A percentile compares a stretch with the other conserved stretches of the same genome.
Conservation (phyloP, 1,140 invertebrate genomes). For the Thaumatotibia leucotreta region DNA sequence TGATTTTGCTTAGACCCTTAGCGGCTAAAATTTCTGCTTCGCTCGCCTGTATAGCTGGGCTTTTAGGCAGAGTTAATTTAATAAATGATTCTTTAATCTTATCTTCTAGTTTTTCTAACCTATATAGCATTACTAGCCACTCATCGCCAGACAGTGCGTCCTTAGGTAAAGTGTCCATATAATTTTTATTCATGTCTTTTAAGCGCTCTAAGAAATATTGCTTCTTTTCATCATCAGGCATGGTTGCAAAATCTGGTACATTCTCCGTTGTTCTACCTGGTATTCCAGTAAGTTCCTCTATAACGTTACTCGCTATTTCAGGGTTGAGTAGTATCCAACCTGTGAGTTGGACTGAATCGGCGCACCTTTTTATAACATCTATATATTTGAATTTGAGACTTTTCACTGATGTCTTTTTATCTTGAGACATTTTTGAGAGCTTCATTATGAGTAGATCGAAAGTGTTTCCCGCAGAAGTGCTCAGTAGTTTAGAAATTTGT, state of each 20-base stretch:
- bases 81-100: slow-evolving; percentile 51
- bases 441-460: slow-evolving; percentile 63
- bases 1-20: slow-evolving; percentile 68
- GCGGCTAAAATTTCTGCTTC: slow-evolving; percentile 69
- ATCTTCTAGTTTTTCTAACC: slow-evolving; percentile 58
- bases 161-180: slow-evolving; percentile 60
- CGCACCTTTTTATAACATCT: slow-evolving; percentile 48
- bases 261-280: slow-evolving; percentile 44
- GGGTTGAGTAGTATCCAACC: slow-evolving; percentile 57
- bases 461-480: slow-evolving; percentile 48
- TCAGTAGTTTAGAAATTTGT: slow-evolving; percentile 52
- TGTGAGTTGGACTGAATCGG: slow-evolving; percentile 50
- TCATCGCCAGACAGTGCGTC: slow-evolving; percentile 57
- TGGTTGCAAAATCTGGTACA: slow-evolving; percentile 42
- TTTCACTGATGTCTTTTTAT: slow-evolving; percentile 52
- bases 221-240: slow-evolving; percentile 43
- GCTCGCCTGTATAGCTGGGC: slow-evolving; percentile 37
- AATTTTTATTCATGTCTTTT: slow-evolving; percentile 57
- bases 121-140: slow-evolving; percentile 66
- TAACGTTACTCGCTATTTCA: slow-evolving; percentile 50
- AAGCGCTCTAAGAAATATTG: slow-evolving; percentile 58
- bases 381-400: slow-evolving; percentile 61
- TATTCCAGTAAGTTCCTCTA: slow-evolving; percentile 52
- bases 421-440: slow-evolving; percentile 49
- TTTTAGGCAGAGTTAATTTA: slow-evolving; percentile 38